A percentile compares a stretch with the other conserved stretches of the same genome.
These are phyloP conservation scores for Nysson spinosus DNA, from an alignment of 2,888 invertebrate genomes.

Conservation along the genomic window DNA sequence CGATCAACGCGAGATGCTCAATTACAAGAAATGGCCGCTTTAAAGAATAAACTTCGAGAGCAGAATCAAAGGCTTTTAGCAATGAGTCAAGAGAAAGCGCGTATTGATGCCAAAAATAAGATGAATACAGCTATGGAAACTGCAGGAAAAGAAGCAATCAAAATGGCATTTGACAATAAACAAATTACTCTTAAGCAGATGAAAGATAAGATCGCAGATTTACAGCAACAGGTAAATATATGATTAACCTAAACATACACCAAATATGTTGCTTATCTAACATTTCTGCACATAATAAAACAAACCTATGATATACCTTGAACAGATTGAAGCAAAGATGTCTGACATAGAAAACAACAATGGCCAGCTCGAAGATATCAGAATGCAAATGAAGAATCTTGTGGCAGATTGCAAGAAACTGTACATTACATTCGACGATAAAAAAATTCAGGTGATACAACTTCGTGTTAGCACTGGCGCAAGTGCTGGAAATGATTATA, in stretches of 20 bases:
- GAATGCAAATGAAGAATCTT: conserved; percentile 83
- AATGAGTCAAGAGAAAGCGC: conserved; percentile 90
- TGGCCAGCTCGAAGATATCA: conserved; percentile 85
- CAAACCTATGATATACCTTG: too few relatives aligned
- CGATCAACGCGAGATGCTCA: conserved; percentile 93
- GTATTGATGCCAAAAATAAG: conserved; percentile 86
- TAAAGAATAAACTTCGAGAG: conserved; percentile 90
- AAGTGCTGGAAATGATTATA: conserved; percentile 71
- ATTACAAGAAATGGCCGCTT: conserved; percentile 90
- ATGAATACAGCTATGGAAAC: conserved; percentile 78
- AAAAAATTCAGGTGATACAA: conserved; percentile 79
- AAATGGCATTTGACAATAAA: conserved; percentile 83
- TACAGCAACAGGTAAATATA: conserved; percentile 80
- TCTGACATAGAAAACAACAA: conserved; percentile 90
- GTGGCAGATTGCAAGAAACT: conserved; percentile 84
- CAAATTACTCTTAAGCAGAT: conserved; percentile 86
- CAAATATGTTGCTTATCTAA: not conserved
- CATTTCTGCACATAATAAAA: too few relatives aligned
- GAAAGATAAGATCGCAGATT: conserved; percentile 85
- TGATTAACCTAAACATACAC: not conserved
- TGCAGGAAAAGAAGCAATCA: conserved; percentile 80
- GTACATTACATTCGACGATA: conserved; percentile 84
- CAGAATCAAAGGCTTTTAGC: conserved; percentile 89
- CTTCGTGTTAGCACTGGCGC: conserved; percentile 79
- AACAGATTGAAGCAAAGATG: conserved; percentile 86